phyloP scores from a whole-genome alignment of 2,888 invertebrate genomes.

The Rapana venosa region DNA sequence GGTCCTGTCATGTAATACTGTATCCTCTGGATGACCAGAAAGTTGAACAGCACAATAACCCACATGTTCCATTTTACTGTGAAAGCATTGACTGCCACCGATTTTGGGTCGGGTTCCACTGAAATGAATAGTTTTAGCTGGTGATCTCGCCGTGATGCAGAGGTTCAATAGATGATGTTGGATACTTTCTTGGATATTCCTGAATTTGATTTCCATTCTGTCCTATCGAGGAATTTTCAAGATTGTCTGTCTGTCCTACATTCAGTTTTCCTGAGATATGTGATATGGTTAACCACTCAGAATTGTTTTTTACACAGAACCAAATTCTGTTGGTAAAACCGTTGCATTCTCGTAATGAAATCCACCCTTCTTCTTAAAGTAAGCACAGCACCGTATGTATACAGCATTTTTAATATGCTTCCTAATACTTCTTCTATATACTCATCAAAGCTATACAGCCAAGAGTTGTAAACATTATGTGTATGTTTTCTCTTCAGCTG shows the following conservation, averaged over 20 bases:
- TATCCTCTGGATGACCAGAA: conserved; percentile 31
- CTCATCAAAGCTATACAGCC: not conserved
- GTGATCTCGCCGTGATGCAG: conserved; percentile 35
- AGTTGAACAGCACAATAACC: conserved; percentile 39
- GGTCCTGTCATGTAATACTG: no score
- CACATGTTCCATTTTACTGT: conserved; percentile 22
- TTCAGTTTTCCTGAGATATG: not conserved
- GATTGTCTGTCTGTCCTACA: not conserved
- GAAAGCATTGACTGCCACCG: conserved; percentile 40
- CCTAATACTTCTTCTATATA: not conserved
- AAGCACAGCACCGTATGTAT: conserved; percentile 22
- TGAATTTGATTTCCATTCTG: not conserved
- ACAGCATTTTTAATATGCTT: not conserved
- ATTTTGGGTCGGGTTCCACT: conserved; percentile 40
- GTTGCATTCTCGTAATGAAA: not conserved
- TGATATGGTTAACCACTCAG: not conserved
- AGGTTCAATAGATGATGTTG: not conserved
- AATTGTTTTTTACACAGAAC: not conserved
- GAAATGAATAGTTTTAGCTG: conserved; percentile 20
- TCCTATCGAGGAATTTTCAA: not conserved
- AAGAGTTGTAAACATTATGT: not conserved
- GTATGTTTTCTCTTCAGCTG: not conserved
- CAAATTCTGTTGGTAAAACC: not conserved
- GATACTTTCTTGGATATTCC: not conserved
- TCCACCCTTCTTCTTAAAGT: not conserved